phyloP scores from a whole-genome alignment of 2,888 invertebrate genomes.

The Ptilodon capucinus region DNA sequence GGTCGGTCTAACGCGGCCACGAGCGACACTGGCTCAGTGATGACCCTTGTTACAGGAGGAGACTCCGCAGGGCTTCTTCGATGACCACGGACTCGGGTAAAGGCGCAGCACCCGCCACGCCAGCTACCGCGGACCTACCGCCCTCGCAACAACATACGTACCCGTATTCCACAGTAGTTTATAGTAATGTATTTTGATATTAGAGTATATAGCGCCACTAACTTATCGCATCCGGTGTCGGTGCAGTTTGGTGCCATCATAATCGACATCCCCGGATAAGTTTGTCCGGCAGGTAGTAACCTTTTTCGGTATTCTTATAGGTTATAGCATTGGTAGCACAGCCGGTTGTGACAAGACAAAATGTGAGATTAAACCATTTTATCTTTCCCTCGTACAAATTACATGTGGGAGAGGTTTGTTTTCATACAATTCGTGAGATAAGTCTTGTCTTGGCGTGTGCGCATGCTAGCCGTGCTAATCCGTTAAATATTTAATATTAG shows the following conservation, averaged over 20 bases:
- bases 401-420: too few relatives aligned
- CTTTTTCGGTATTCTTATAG: background rate
- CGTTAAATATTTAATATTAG: too few relatives aligned
- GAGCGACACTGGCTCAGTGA: constrained; percentile 80
- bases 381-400: too few relatives aligned
- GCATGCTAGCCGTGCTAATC: too few relatives aligned
- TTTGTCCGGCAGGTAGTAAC: background rate
- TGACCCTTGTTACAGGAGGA: constrained; percentile 95
- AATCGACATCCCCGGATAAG: background rate
- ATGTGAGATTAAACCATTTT: too few relatives aligned
- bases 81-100: constrained; percentile 98
- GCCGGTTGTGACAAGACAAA: too few relatives aligned
- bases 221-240: background rate
- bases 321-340: too few relatives aligned
- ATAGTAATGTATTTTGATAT: constrained; percentile 26
- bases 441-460: too few relatives aligned
- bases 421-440: too few relatives aligned
- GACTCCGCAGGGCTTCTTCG: constrained; percentile 99
- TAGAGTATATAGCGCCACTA: constrained; percentile 11
- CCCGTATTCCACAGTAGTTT: constrained; percentile 2
- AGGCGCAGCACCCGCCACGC: constrained; percentile 6
- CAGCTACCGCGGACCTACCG: constrained; percentile 2
- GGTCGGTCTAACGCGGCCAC: constrained; percentile 75
- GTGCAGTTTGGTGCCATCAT: background rate
- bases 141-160: constrained; percentile 24